A percentile compares a stretch with the other conserved stretches of the same genome.
Conservation (phyloP, 2,888 invertebrate genomes). For the Coelogynopora nodosa region DNA sequence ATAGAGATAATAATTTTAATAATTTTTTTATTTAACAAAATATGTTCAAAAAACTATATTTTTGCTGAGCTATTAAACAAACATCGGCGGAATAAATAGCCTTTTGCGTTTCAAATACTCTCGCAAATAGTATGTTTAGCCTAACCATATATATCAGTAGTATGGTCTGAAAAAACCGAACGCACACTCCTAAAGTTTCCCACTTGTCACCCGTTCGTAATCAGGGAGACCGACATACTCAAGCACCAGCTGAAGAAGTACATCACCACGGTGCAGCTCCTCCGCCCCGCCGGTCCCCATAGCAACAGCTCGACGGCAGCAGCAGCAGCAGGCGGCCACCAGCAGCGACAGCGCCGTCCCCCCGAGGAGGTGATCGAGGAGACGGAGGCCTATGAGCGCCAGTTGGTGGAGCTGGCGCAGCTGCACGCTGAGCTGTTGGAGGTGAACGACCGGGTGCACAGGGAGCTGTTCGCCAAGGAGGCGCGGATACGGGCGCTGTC, state of each 20-base stretch:
- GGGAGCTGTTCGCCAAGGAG: background rate
- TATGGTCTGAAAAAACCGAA: no score
- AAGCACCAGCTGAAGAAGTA: background rate
- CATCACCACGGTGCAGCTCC: background rate
- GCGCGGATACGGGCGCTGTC: background rate
- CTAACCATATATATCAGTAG: no score
- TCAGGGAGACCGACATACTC: background rate
- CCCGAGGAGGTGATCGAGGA: background rate
- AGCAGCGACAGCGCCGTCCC: background rate
- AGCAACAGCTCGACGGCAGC: background rate
- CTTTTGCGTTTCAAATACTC: no score
- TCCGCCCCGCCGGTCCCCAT: background rate
- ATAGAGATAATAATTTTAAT: no score
- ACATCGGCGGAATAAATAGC: no score
- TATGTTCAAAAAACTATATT: no score
- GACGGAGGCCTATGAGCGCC: background rate
- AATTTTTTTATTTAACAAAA: no score
- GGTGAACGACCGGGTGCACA: background rate
- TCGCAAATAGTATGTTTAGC: no score
- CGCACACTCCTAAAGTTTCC: no score
- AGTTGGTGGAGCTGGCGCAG: background rate
- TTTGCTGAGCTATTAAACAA: no score
- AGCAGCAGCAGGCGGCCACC: background rate
- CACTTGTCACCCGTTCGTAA: no score
- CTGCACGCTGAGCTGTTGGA: background rate